Evolutionary conservation across 2,113 vertebrate species (phyloP).

Genomic region (Bucco capensis): DNA sequence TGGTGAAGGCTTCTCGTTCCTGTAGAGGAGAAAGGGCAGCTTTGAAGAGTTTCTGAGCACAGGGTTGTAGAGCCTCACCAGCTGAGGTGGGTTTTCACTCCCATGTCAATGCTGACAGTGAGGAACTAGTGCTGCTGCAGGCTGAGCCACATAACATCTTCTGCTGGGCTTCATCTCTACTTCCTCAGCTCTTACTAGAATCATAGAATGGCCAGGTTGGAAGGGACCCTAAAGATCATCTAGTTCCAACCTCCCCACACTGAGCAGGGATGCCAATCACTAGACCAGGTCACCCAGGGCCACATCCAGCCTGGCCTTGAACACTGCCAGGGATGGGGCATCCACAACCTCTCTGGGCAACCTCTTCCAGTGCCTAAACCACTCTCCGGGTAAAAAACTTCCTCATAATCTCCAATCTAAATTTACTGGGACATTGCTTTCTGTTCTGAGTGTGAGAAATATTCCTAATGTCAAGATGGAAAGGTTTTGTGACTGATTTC

Average conservation of each 20-base stretch:
- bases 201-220: no score
- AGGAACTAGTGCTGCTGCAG: not conserved
- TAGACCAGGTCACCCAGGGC: no score
- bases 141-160: not conserved
- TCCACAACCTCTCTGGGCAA: no score
- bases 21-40: constrained; percentile 26
- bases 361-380: no score
- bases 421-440: not conserved
- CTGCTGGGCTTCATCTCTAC: not conserved
- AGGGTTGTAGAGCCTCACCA: not conserved
- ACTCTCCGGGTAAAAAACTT: no score
- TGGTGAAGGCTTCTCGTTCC: constrained; percentile 91
- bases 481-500: not conserved
- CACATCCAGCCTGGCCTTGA: no score
- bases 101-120: not conserved
- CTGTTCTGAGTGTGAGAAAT: not conserved
- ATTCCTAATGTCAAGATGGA: not conserved
- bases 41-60: not conserved
- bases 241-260: no score
- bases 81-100: not conserved
- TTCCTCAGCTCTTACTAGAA: not conserved
- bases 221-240: no score
- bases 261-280: no score
- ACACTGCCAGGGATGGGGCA: no score
- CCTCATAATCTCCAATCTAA: no score